Percentiles rank a stretch among this genome's conserved stretches.
Conservation (phyloP, 2,113 vertebrate genomes). For the Garra rufa region DNA sequence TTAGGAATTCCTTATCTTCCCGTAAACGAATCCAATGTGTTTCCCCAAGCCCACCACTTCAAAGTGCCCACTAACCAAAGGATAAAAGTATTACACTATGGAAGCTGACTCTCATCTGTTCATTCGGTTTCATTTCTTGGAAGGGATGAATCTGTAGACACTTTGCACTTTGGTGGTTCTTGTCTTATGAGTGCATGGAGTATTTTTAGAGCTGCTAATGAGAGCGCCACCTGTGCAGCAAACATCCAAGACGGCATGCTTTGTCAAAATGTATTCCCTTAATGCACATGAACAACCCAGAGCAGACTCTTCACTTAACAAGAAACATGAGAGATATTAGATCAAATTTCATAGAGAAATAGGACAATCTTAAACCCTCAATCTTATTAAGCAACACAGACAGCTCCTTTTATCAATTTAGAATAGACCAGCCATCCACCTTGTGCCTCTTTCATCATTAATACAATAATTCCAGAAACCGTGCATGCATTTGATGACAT, state of each 20-base stretch:
- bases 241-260: background rate
- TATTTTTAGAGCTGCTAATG: slow-evolving; percentile 14
- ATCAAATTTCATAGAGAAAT: slow-evolving; percentile 19
- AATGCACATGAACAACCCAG: background rate
- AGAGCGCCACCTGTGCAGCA: background rate
- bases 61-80: slow-evolving; percentile 55
- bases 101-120: slow-evolving; percentile 40
- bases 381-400: slow-evolving; percentile 30
- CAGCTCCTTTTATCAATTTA: slow-evolving; percentile 5
- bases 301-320: background rate
- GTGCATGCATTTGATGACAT: slow-evolving; percentile 37
- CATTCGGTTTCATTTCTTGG: slow-evolving; percentile 38
- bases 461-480: slow-evolving; percentile 17
- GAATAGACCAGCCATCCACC: slow-evolving; percentile 27
- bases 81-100: slow-evolving; percentile 35
- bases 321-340: slow-evolving; percentile 25
- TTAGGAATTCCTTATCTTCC: slow-evolving; percentile 59
- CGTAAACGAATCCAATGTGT: slow-evolving; percentile 51
- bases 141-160: slow-evolving; percentile 25
- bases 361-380: slow-evolving; percentile 26
- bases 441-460: slow-evolving; percentile 34
- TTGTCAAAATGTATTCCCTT: background rate
- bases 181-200: background rate
- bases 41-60: slow-evolving; percentile 50
- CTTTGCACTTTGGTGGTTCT: slow-evolving; percentile 27